Conservation (phyloP, 64 coral and sea anemone genomes). For the Anthopleura sola region DNA sequence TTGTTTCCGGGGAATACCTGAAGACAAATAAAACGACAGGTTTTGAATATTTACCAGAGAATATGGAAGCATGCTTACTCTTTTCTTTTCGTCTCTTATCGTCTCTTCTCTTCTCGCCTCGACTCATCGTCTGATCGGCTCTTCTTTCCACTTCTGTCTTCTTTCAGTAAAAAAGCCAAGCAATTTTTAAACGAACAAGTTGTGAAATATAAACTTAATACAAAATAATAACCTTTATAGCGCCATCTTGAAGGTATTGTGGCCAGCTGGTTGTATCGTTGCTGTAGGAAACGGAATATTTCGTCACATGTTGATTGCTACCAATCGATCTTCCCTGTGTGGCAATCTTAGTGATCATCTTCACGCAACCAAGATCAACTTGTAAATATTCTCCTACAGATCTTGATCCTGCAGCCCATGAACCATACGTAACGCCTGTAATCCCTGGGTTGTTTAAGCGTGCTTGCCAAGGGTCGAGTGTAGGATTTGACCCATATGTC, state of each 20-base stretch:
- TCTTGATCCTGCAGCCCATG: background rate
- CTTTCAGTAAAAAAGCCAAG: too few species aligned
- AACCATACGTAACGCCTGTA: background rate
- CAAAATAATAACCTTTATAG: background rate
- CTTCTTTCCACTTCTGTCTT: too few species aligned
- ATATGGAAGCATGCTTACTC: too few species aligned
- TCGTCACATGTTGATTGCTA: background rate
- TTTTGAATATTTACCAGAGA: too few species aligned
- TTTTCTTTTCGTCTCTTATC: too few species aligned
- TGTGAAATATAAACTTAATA: too few species aligned
- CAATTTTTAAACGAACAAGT: too few species aligned
- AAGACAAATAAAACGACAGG: background rate
- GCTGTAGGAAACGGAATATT: background rate
- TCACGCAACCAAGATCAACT: background rate
- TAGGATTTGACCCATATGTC: background rate
- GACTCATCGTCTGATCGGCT: too few species aligned
- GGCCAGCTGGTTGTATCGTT: background rate
- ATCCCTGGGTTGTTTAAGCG: background rate
- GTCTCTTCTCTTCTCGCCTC: too few species aligned
- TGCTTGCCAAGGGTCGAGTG: background rate
- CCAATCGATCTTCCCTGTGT: background rate
- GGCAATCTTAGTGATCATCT: slow-evolving; percentile 3
- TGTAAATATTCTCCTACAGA: background rate
- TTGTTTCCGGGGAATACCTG: background rate
- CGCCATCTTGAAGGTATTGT: background rate